Evolutionary conservation across 2,113 vertebrate genomes (phyloP).

Genomic region (Hippolais icterina): DNA sequence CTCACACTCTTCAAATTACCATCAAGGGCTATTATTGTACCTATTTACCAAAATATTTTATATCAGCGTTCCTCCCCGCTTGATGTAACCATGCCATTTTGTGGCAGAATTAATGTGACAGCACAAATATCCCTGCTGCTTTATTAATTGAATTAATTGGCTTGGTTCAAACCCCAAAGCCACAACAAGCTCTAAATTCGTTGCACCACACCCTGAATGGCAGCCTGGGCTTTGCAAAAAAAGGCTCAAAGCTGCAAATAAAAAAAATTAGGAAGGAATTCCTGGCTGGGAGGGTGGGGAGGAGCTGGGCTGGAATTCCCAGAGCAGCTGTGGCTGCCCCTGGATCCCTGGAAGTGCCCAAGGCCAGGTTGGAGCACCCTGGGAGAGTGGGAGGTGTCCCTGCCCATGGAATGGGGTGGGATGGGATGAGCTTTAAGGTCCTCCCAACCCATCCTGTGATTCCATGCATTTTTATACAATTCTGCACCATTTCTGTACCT

Average conservation of each 20-base stretch:
- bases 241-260: neutral
- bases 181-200: neutral
- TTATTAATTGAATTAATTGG: neutral
- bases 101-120: neutral
- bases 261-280: neutral
- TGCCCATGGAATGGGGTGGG: too few species aligned
- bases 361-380: neutral
- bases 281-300: neutral
- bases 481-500: neutral
- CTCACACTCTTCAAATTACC: neutral
- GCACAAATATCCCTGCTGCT: neutral
- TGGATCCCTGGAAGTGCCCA: neutral
- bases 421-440: neutral
- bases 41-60: neutral
- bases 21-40: neutral
- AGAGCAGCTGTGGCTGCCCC: neutral
- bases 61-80: neutral
- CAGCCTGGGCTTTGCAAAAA: neutral
- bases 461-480: neutral
- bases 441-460: neutral
- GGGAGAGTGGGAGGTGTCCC: rapidly evolving
- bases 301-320: neutral
- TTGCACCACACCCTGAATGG: neutral
- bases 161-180: neutral
- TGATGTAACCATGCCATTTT: neutral